Base-by-base conservation (phyloP, 2,888 invertebrate species). In the Opisthograptis luteolata region DNA sequence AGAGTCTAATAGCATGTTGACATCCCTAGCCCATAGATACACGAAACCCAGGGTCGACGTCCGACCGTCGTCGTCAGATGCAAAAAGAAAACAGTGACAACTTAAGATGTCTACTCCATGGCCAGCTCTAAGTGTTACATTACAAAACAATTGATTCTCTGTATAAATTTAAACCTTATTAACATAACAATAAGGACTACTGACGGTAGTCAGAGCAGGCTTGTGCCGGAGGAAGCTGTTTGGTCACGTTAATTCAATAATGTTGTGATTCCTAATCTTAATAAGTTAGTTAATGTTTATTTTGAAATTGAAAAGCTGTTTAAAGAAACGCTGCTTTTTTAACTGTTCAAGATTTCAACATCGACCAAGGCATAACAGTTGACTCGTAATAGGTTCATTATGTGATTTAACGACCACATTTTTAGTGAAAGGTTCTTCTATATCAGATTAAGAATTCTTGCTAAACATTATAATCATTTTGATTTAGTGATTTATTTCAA, bases 11-110 rank as follows among this genome's bases (percentile, higher is more conserved):
- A 31, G 28, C 19, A 45, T 10, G 4, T 0, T 41, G 74, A 58
- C 80, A 84, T 47, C 84, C 84, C 79, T 84, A 71, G 22, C 36
- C 55, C 54, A 64, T 62, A 68, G 62, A 73, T 57, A 69, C 64
- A 68, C 63, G 65, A 68, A 66, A 57, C 50, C 12, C 59, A 74
- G 74, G 86, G 87, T 88, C 88, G 79, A 79, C 76, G 87, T 58
- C 82, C 89, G 79, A 42, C 51, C 61, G 67, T 61, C 75, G 73
- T 61, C 75, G 74, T n/a, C n/a, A n/a, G 74, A 75, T 76, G 80
- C 83, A 80, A 83, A 86, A 87, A 86, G 81, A 88, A 85, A 87
- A 86, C 79, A 79, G 81, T 84, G 82, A 86, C 86, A 86, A 81
- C 76, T 81, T 77, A 82, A 87, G 85, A 84, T 81, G 82, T 84